Percentiles rank a stretch among this genome's conserved stretches.
Conservation (phyloP, 1,140 invertebrate genomes). For the Cydia pomonella region DNA sequence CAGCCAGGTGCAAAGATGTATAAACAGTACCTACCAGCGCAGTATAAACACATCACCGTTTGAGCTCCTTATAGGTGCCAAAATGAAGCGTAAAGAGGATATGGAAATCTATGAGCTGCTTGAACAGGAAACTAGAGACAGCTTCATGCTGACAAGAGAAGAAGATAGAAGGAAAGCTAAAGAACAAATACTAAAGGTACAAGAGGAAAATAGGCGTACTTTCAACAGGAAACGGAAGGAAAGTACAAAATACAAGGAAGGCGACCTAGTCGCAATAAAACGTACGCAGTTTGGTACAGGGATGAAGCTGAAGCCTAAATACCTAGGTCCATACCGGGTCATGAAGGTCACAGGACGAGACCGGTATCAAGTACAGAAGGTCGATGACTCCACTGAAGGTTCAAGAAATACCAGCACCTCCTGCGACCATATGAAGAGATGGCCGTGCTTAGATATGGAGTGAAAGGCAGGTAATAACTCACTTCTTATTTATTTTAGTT, state of each 20-base stretch:
- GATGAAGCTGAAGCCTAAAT: conserved; percentile 60
- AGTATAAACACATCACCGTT: conserved; percentile 44
- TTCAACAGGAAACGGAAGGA: conserved; percentile 53
- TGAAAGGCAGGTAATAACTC: no score
- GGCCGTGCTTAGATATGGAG: conserved; percentile 33
- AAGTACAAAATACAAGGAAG: conserved; percentile 45
- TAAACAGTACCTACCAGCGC: conserved; percentile 53
- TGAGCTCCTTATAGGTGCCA: conserved; percentile 51
- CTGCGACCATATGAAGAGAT: conserved; percentile 41
- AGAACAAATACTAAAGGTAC: conserved; percentile 54
- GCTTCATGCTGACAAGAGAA: conserved; percentile 41
- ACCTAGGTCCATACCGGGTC: conserved; percentile 62
- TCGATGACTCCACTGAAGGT: conserved; percentile 35
- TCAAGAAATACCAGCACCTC: conserved; percentile 35
- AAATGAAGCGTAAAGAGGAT: conserved; percentile 54
- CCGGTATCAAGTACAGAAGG: conserved; percentile 43
- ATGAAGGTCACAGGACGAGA: conserved; percentile 44
- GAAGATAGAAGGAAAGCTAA: conserved; percentile 44
- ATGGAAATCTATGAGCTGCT: conserved; percentile 42
- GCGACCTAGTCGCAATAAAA: conserved; percentile 65
- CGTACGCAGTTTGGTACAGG: conserved; percentile 59
- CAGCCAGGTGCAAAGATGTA: conserved; percentile 45
- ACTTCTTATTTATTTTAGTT: no score
- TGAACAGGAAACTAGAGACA: conserved; percentile 49
- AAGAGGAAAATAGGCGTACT: conserved; percentile 53